phyloP scores from a whole-genome alignment of 2,797 vertebrate genomes.

The Astyanax mexicanus region DNA sequence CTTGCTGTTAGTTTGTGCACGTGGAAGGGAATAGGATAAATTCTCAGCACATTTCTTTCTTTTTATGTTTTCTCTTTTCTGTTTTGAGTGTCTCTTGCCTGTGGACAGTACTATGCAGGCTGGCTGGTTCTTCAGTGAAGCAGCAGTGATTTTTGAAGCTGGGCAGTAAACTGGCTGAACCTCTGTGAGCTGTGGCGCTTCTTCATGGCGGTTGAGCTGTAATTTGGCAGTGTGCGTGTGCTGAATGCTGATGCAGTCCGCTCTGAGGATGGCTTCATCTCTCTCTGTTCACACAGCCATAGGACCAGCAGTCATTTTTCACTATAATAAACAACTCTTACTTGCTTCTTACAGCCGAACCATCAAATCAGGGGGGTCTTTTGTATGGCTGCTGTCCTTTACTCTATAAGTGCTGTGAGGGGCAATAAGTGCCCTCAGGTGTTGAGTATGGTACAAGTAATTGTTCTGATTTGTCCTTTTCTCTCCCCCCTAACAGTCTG shows the following conservation, averaged over 20 bases:
- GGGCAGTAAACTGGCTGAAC: slow-evolving; percentile 35
- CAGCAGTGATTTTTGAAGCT: slow-evolving; percentile 38
- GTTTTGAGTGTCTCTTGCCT: slow-evolving; percentile 16
- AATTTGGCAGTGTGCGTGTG: slow-evolving; percentile 41
- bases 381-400: neutral
- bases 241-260: slow-evolving; percentile 46
- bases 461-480: slow-evolving; percentile 1
- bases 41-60: slow-evolving; percentile 20
- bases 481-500: slow-evolving; percentile 75
- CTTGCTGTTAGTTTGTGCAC: neutral
- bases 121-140: slow-evolving; percentile 20
- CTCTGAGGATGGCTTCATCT: slow-evolving; percentile 15
- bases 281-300: slow-evolving; percentile 15
- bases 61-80: slow-evolving; percentile 34
- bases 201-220: slow-evolving; percentile 50
- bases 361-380: too few relatives aligned
- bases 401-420: neutral
- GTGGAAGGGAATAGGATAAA: slow-evolving; percentile 12
- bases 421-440: neutral
- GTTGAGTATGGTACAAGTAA: neutral
- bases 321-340: slow-evolving; percentile 5
- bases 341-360: slow-evolving; percentile 17
- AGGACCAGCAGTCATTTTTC: slow-evolving; percentile 30
- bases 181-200: slow-evolving; percentile 35
- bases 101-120: slow-evolving; percentile 23